Conservation (phyloP, 1,140 invertebrate genomes). For the Palaemon carinicauda region DNA sequence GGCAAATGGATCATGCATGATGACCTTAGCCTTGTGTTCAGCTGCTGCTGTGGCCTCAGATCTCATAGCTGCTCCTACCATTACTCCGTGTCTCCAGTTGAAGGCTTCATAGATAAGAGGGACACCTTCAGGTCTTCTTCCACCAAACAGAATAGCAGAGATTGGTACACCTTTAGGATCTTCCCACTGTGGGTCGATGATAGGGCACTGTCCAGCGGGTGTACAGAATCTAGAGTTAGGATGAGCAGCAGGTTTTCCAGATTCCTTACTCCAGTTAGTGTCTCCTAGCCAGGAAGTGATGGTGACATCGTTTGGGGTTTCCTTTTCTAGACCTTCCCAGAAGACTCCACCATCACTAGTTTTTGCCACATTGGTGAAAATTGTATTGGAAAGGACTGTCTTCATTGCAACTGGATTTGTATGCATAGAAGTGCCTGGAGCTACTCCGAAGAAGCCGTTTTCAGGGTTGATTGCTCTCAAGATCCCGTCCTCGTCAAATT, state of each 20-base stretch:
- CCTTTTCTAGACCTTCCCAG: conserved; percentile 97
- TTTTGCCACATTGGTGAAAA: conserved; percentile 98
- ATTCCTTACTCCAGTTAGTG: conserved; percentile 73
- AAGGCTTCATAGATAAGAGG: conserved; percentile 92
- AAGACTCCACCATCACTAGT: conserved; percentile 93
- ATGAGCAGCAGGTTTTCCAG: conserved; percentile 85
- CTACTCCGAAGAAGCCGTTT: conserved; percentile 99
- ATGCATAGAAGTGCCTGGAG: conserved; percentile 89
- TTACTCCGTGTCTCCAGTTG: conserved; percentile 89
- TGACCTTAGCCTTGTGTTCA: conserved; percentile 80
- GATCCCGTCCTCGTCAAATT: conserved; percentile 87
- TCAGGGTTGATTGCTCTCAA: conserved; percentile 98
- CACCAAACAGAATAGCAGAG: too few relatives aligned
- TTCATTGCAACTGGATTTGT: conserved; percentile 98
- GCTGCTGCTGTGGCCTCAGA: conserved; percentile 98
- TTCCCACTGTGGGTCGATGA: conserved; percentile 80
- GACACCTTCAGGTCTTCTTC: conserved; percentile 63
- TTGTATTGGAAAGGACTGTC: conserved; percentile 89
- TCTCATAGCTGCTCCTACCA: conserved; percentile 85
- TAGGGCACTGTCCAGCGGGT: conserved; percentile 92
- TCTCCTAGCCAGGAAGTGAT: conserved; percentile 88
- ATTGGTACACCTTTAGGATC: conserved; percentile 78
- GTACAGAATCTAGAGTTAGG: conserved; percentile 95
- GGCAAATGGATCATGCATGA: too few relatives aligned
- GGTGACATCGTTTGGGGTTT: conserved; percentile 69